Base-by-base conservation (phyloP, 2,888 invertebrate species). In the Macrophya annulata region DNA sequence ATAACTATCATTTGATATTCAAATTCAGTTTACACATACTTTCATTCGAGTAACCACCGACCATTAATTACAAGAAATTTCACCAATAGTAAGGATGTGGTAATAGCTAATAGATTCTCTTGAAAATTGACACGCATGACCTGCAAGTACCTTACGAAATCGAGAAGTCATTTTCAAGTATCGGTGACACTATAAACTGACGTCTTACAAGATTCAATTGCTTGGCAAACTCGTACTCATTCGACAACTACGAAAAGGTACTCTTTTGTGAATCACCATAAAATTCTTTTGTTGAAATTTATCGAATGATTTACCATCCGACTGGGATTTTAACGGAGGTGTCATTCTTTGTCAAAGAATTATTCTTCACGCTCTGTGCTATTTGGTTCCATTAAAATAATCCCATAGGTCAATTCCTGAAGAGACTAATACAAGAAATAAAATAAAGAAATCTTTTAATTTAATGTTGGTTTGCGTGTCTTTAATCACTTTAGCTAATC, bases 291-390 rank as follows among this genome's bases (percentile, higher is more conserved):
- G n/a, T n/a, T 15, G 12, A 51, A 76, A 76, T 1, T 51, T 51
- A 76, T 74, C 74, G 74, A 74, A 74, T 74, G 45, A 74, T 74
- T 74, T 45, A 74, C 74, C 74, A 45, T 8, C 10, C 71, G 37
- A 37, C 37, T 10, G 31, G 71, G 17, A 37, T 48, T 9, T 48
- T 12, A 48, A 12, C 12, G 3, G 37, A 45, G 21, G 45, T 45
- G 21, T 21, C 43, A 21, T 45, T 74, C 45, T 17, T 31, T 40
- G 6, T 37, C 71, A 9, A 43, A 40, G 72, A 72, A 43, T 43
- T n/a, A 43, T 43, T 72, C 65, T 31, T 31, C 3, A 31, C 31
- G 3, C 31, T 31, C 31, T 31, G 31, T 31, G 1, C 31, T 31
- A 31, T 3, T 31, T 31, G 31, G 31, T 31, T 31, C 31, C 31